Conservation (phyloP, 2,113 vertebrate species). For the Antidorcas marsupialis region DNA sequence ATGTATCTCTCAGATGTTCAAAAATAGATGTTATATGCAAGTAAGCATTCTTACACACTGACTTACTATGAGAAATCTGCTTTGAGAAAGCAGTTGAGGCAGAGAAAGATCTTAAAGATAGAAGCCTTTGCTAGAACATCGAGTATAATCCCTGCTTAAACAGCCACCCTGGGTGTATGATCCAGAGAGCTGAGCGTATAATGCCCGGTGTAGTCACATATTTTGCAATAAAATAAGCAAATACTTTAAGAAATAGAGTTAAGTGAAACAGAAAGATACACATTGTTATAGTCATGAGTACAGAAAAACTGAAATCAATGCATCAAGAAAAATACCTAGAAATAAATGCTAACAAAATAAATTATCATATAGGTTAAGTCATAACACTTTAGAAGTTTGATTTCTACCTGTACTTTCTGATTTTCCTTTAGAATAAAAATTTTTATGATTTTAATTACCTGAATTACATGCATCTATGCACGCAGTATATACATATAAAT, state of each 20-base stretch:
- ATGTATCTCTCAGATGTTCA: background rate
- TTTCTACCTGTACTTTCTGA: background rate
- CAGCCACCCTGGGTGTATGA: accelerated
- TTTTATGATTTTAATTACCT: background rate
- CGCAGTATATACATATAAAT: background rate
- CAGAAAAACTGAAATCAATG: background rate
- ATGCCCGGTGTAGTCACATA: accelerated
- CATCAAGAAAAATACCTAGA: background rate
- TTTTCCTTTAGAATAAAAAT: background rate
- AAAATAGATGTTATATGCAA: background rate
- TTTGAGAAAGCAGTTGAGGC: background rate
- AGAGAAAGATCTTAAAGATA: background rate
- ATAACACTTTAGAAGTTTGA: background rate
- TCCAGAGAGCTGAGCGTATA: accelerated
- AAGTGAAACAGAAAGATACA: background rate
- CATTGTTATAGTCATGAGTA: background rate
- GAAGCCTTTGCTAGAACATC: background rate
- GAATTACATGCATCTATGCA: background rate
- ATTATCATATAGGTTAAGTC: background rate
- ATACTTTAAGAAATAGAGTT: background rate
- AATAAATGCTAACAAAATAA: background rate
- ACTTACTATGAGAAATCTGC: background rate
- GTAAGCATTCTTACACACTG: accelerated
- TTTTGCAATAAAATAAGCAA: background rate
- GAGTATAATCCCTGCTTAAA: accelerated